Evolutionary conservation across 2,888 invertebrate genomes (phyloP), one percentile per base, ranked within the genome.

Genomic region (Drosophila acutilabella): DNA sequence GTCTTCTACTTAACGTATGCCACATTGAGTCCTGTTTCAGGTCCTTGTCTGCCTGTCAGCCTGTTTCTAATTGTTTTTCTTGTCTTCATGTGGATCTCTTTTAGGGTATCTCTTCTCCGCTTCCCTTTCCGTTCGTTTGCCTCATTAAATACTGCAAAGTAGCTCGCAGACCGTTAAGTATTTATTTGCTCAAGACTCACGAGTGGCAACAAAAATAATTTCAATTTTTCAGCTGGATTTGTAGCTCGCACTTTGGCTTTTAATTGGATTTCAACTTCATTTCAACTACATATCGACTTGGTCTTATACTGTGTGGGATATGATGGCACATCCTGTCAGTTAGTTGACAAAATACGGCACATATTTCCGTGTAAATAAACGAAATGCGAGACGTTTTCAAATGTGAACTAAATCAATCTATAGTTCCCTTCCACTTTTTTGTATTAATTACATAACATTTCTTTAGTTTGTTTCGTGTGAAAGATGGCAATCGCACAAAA

Each of bases 391-490:
- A 68, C 62, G 47, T 60, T 73, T 54, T 36, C 16, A 30, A 40
- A 64, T 45, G 57, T 26, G 36, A 64, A 18, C 50, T 50, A 48
- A 48, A 56, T 67, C 38, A 51, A 57, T 41, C 41, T 47, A 23
- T 23, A 14, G 36, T 36, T 36, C 42, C 65, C 41, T 23, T 45
- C n/a, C n/a, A 33, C 33, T 18, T 5, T 14, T 16, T 38, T 62
- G 64, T 78, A 78, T 78, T 74, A 74, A 78, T 78, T 78, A 71
- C 78, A 71, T 64, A 71, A 78, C 74, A 78, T 71, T 68, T 65
- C 42, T 66, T 60, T 53, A 66, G 62, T 36, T 56, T 57, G 61
- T n/a, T 50, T 54, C 71, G 58, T 71, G 74, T 74, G 74, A 75
- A 75, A 52, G 66, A 74, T 54, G 62, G 53, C 51, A 36, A 41